A percentile compares a stretch with the other conserved stretches of the same genome.
phyloP scores from a whole-genome alignment of 92 coral and sea anemone species.

The Palythoa grandis region DNA sequence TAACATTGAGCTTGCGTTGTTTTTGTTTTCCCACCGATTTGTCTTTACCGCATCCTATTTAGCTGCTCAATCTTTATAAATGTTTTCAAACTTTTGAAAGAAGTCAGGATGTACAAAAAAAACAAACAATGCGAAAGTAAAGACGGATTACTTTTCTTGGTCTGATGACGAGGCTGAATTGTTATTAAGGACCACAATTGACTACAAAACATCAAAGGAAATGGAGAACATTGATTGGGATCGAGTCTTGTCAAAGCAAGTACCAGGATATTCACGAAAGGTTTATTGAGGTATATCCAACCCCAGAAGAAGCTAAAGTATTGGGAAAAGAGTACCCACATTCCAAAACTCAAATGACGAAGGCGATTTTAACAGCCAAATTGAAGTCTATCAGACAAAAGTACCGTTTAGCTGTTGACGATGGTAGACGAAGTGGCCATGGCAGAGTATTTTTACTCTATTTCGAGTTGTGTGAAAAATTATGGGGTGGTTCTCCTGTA shows the following conservation, averaged over 20 bases:
- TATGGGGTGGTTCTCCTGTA: slow-evolving; percentile 46
- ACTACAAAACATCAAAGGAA: slow-evolving; percentile 48
- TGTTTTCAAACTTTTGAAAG: too few relatives aligned
- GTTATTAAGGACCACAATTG: not conserved
- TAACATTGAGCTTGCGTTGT: too few relatives aligned
- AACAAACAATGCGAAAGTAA: too few relatives aligned
- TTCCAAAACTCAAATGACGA: slow-evolving; percentile 43
- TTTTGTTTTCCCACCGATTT: too few relatives aligned
- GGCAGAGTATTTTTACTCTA: slow-evolving; percentile 17
- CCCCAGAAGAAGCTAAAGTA: slow-evolving; percentile 39
- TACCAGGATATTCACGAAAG: slow-evolving; percentile 50
- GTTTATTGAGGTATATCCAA: not conserved
- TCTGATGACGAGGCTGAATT: too few relatives aligned
- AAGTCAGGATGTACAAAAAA: too few relatives aligned
- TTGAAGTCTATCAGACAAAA: slow-evolving; percentile 47
- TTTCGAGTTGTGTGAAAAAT: slow-evolving; percentile 31
- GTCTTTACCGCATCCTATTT: too few relatives aligned
- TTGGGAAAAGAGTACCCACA: slow-evolving; percentile 55
- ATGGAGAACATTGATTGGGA: slow-evolving; percentile 47
- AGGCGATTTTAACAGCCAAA: slow-evolving; percentile 51
- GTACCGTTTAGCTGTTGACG: slow-evolving; percentile 35
- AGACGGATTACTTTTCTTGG: too few relatives aligned
- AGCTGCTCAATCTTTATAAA: too few relatives aligned
- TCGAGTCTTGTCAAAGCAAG: slow-evolving; percentile 53
- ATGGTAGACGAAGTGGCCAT: slow-evolving; percentile 45